Conservation (phyloP, 2,797 vertebrate genomes). For the Coregonus sp. region DNA sequence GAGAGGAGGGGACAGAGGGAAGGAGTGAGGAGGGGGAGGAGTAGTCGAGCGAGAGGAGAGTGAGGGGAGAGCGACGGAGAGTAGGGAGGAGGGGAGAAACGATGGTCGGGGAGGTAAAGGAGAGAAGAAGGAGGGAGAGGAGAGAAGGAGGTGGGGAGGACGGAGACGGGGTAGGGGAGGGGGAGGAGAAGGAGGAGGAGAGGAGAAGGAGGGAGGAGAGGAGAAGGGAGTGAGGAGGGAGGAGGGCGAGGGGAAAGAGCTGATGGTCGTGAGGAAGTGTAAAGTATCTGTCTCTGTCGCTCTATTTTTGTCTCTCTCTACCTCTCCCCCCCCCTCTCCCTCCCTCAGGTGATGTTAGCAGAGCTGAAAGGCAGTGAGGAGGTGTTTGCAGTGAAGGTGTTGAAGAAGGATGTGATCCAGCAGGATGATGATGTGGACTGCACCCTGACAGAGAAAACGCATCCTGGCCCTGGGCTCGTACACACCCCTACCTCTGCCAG, state of each 20-base stretch:
- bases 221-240: not conserved
- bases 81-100: no score
- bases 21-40: no score
- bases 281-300: slow-evolving; percentile 7
- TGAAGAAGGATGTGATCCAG: slow-evolving; percentile 96
- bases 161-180: no score
- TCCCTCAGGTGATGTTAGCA: slow-evolving; percentile 88
- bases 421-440: slow-evolving; percentile 97
- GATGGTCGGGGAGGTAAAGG: no score
- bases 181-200: no score
- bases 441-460: slow-evolving; percentile 96
- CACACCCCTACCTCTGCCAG: slow-evolving; percentile 94
- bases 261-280: slow-evolving; percentile 53
- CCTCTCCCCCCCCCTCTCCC: not conserved
- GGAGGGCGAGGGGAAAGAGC: slow-evolving; percentile 63
- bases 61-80: no score
- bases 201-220: no score
- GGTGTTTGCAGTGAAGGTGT: slow-evolving; percentile 93
- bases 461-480: slow-evolving; percentile 90
- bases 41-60: no score
- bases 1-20: no score
- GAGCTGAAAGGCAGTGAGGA: slow-evolving; percentile 94
- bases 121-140: no score
- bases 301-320: not conserved
- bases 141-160: no score